A percentile compares a stretch with the other conserved stretches of the same genome.
phyloP scores from a whole-genome alignment of 2,888 invertebrate species.

The Drosophila fulvimacula region DNA sequence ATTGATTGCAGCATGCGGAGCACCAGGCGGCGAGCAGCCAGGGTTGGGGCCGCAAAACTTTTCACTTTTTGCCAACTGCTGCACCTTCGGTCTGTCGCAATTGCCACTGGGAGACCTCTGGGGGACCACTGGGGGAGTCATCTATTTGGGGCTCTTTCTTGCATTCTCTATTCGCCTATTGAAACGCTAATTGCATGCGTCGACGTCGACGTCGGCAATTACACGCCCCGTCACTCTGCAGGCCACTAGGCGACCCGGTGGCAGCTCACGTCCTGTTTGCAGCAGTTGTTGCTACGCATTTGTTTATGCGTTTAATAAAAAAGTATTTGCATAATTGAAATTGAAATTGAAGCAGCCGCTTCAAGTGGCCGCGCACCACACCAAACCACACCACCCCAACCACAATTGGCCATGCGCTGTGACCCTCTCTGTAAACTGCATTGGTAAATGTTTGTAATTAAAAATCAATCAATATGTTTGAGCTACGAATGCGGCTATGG shows the following conservation, averaged over 20 bases:
- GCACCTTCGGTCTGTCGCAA: conserved; percentile 27
- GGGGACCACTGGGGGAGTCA: too few species aligned
- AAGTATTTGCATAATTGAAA: conserved; percentile 67
- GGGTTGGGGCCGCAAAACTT: conserved; percentile 31
- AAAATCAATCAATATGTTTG: conserved; percentile 77
- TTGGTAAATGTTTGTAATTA: conserved; percentile 75
- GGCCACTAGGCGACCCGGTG: too few species aligned
- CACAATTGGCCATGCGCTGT: conserved; percentile 13
- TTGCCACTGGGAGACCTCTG: too few species aligned
- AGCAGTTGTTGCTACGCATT: conserved; percentile 49
- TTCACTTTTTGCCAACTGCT: conserved; percentile 53
- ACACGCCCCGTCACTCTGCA: conserved; percentile 36
- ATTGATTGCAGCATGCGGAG: conserved; percentile 57
- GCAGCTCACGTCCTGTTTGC: too few species aligned
- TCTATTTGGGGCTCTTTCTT: conserved; percentile 17
- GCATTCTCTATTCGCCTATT: conserved; percentile 25
- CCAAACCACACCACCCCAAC: neutral
- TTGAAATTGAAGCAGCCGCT: conserved; percentile 72
- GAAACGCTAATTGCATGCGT: conserved; percentile 71
- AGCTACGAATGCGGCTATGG: conserved; percentile 46
- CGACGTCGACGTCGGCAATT: conserved; percentile 58
- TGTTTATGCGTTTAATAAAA: conserved; percentile 78
- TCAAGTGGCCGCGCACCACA: conserved; percentile 29
- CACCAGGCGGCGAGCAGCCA: neutral
- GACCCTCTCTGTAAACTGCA: conserved; percentile 53